Percentiles rank a stretch among this genome's conserved stretches.
Conservation (phyloP, 2,113 vertebrate genomes). For the Mormoops blainvillei region DNA sequence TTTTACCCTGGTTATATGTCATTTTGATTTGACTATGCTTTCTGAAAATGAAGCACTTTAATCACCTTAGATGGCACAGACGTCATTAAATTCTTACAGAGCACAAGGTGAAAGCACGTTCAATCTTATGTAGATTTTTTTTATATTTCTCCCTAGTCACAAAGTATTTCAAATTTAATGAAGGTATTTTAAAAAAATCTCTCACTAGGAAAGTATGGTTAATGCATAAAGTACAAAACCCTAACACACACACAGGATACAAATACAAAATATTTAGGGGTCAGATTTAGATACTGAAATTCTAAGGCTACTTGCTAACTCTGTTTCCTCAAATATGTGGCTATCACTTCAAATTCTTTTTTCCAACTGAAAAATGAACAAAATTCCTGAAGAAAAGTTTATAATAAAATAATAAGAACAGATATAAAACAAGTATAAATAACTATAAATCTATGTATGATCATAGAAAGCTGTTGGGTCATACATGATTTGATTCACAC, state of each 20-base stretch:
- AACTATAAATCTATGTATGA: not conserved
- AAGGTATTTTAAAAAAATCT: not conserved
- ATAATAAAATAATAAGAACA: not conserved
- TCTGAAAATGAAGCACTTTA: not conserved
- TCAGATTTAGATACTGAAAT: slow-evolving; percentile 3
- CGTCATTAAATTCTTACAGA: slow-evolving; percentile 7
- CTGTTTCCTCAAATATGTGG: not conserved
- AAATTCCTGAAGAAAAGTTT: not conserved
- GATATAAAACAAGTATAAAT: not conserved
- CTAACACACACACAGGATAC: not conserved
- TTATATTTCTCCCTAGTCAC: not conserved
- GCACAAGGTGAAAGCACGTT: not conserved
- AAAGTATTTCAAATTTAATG: slow-evolving; percentile 59
- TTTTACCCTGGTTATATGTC: not conserved
- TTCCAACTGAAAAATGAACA: not conserved
- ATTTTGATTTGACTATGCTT: not conserved
- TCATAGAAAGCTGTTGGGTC: not conserved
- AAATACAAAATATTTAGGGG: slow-evolving; percentile 30
- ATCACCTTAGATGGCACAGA: not conserved
- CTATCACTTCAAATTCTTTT: not conserved
- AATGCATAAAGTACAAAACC: not conserved
- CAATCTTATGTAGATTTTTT: not conserved
- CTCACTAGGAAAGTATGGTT: not conserved
- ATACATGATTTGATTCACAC: not conserved
- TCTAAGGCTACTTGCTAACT: not conserved